phyloP scores from a whole-genome alignment of 23 tunicate genomes.

The Trididemnum clinides region DNA sequence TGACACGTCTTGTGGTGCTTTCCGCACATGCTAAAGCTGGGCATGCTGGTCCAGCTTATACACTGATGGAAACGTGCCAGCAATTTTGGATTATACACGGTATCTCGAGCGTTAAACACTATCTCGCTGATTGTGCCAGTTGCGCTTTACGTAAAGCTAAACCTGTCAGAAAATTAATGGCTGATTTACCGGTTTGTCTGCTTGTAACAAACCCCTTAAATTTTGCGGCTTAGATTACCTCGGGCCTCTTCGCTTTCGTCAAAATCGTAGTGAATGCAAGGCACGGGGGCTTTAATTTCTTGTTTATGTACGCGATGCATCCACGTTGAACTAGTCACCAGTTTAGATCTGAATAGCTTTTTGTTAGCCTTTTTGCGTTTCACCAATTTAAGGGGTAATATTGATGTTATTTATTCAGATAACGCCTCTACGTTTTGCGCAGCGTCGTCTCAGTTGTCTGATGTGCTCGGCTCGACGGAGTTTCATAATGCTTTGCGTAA shows the following conservation, averaged over 20 bases:
- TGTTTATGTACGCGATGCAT: background rate
- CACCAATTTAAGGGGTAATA: background rate
- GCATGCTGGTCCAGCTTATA: background rate
- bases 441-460: background rate
- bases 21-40: too few species aligned
- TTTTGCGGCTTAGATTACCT: conserved; percentile 11
- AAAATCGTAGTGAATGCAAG: background rate
- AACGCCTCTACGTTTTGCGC: background rate
- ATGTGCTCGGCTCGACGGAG: background rate
- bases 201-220: conserved; percentile 10
- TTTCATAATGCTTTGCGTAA: background rate
- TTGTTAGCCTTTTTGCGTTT: conserved; percentile 2
- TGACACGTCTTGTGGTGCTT: too few species aligned
- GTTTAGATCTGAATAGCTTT: background rate
- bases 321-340: conserved; percentile 19
- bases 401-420: conserved; percentile 1
- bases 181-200: background rate
- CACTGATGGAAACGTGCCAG: background rate
- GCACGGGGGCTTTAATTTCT: conserved; percentile 8
- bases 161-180: conserved; percentile 14
- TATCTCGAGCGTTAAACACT: background rate
- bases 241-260: background rate
- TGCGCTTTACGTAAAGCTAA: background rate
- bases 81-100: background rate
- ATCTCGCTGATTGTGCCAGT: background rate